A percentile compares a stretch with the other conserved stretches of the same genome.
Conservation (phyloP, 2,797 vertebrate genomes). For the Acipenser oxyrinchus region DNA sequence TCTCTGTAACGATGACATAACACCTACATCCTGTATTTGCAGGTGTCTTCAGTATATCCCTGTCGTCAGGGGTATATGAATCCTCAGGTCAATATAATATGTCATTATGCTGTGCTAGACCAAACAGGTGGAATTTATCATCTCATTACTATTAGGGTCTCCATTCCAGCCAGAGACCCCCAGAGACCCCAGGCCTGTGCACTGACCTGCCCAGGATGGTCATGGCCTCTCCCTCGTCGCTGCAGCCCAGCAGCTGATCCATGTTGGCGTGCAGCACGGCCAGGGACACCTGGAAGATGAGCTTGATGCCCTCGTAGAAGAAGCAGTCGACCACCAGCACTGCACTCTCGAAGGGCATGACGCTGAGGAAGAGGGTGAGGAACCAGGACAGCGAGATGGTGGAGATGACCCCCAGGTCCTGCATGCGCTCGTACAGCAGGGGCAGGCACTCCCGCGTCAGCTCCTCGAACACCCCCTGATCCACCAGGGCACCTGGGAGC, state of each 20-base stretch:
- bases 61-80: too few species aligned
- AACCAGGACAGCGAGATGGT: slow-evolving; percentile 97
- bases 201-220: slow-evolving; percentile 86
- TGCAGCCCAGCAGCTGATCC: slow-evolving; percentile 75
- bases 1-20: too few species aligned
- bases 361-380: slow-evolving; percentile 91
- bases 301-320: slow-evolving; percentile 93
- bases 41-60: too few species aligned
- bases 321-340: slow-evolving; percentile 91
- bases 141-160: too few species aligned
- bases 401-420: slow-evolving; percentile 87
- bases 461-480: slow-evolving; percentile 95
- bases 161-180: too few species aligned
- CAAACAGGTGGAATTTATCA: too few species aligned
- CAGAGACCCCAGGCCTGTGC: too few species aligned
- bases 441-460: slow-evolving; percentile 80
- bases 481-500: slow-evolving; percentile 80
- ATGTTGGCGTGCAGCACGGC: slow-evolving; percentile 88
- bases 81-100: too few species aligned
- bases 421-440: slow-evolving; percentile 86
- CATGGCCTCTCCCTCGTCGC: slow-evolving; percentile 94
- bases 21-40: too few species aligned
- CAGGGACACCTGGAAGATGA: slow-evolving; percentile 88
- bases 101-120: too few species aligned
- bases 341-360: slow-evolving; percentile 94